Percentiles rank a stretch among this genome's conserved stretches.
Conservation (phyloP, 2,888 invertebrate genomes). For the Xanthorhoe designata region DNA sequence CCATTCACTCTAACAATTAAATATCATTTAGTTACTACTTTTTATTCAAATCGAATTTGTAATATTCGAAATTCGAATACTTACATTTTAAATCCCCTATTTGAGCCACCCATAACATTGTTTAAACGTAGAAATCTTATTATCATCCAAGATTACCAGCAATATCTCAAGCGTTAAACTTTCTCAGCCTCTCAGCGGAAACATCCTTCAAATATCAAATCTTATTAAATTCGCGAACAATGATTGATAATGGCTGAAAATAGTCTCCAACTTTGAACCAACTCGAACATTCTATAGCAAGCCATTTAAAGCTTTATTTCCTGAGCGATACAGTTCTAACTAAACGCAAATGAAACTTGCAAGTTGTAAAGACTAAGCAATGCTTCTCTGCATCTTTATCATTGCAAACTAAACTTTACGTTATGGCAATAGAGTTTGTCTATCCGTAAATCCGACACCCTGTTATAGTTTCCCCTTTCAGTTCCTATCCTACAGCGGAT, state of each 20-base stretch:
- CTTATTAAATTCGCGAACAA: slow-evolving; percentile 73
- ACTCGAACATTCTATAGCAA: slow-evolving; percentile 16
- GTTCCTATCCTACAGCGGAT: slow-evolving; percentile 56
- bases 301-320: slow-evolving; percentile 28
- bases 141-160: slow-evolving; percentile 16
- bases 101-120: background rate
- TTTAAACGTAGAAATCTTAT: background rate
- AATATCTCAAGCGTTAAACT: slow-evolving; percentile 51
- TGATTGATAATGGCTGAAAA: slow-evolving; percentile 66
- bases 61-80: background rate
- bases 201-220: slow-evolving; percentile 65
- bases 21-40: background rate
- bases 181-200: slow-evolving; percentile 53
- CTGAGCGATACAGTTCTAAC: slow-evolving; percentile 26
- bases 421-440: background rate
- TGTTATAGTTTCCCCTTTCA: slow-evolving; percentile 56
- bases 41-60: background rate
- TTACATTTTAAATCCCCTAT: background rate
- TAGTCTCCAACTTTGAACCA: slow-evolving; percentile 46
- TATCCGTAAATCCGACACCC: slow-evolving; percentile 25
- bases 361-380: background rate
- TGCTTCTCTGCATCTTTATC: background rate
- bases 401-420: slow-evolving; percentile 29
- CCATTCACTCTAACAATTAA: background rate
- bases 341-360: slow-evolving; percentile 34